Percentiles rank a stretch among this genome's conserved stretches.
Evolutionary conservation across 2,113 vertebrate genomes (phyloP).

Genomic region (Myxocyprinus asiaticus): DNA sequence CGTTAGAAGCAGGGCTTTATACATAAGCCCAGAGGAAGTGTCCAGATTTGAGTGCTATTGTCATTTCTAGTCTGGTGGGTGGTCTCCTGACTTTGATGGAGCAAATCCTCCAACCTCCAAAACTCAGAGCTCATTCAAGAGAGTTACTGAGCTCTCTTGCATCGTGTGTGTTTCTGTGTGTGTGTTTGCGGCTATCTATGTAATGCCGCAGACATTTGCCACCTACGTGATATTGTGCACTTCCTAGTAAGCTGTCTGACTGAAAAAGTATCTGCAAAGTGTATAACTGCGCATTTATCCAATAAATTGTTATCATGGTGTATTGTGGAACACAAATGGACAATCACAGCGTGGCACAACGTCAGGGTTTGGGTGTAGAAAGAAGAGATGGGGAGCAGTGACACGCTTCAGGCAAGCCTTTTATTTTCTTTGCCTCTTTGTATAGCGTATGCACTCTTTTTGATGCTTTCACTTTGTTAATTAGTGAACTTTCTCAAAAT

Average conservation of each 20-base stretch:
- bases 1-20: slow-evolving; percentile 26
- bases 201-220: slow-evolving; percentile 13
- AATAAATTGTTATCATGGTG: no score
- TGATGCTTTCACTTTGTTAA: no score
- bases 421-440: no score
- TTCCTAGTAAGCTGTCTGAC: neutral
- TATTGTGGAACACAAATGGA: no score
- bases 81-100: slow-evolving; percentile 50
- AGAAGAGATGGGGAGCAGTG: no score
- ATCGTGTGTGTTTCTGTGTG: slow-evolving; percentile 12
- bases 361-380: no score
- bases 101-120: slow-evolving; percentile 48
- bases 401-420: no score
- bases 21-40: slow-evolving; percentile 39
- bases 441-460: no score
- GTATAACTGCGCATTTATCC: no score
- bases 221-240: slow-evolving; percentile 26
- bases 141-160: slow-evolving; percentile 28
- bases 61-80: slow-evolving; percentile 49
- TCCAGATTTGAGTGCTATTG: slow-evolving; percentile 47
- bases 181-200: slow-evolving; percentile 11
- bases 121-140: slow-evolving; percentile 44
- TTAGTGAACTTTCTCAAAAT: no score
- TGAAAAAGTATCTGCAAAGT: neutral
- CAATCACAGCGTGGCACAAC: no score